Evolutionary conservation across 1,140 invertebrate species (phyloP), one percentile per base, ranked within the genome.

Genomic region (Zaprionus taronus): DNA sequence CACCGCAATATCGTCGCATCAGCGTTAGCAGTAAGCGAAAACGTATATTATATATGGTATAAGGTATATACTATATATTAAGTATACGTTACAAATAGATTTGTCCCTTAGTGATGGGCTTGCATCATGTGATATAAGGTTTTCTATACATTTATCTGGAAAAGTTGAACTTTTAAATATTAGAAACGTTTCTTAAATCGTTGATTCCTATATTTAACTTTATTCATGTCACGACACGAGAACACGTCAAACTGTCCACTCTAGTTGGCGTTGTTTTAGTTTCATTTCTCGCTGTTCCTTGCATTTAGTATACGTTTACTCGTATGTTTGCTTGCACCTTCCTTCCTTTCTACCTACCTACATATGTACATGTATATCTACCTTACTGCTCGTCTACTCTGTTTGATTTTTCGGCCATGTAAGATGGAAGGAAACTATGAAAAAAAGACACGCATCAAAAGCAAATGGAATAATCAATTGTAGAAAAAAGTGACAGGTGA

Each of bases 11-110:
- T 51, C 20, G 12, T 51, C 47, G 20, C 47, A 51, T 51, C 47
- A 22, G 47, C 22, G 4, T 51, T 22, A 24, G 47, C 22, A 51
- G 47, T 51, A 51, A 24, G n/a, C 47, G 47, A 51, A 34, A 14
- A 22, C 61, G 17, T 63, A 63, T 49, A 63, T 28, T 63, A 63
- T 63, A 61, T 26, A 34, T 24, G 38, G 58, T 44, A 61, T n/a
- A 17, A 44, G 14, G 36, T 38, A 15, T 38, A 38, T 38, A 38
- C n/a, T 9, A 47, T 47, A 56, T 26, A 53, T n/a, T 9, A 55
- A 51, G 36, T 62, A 17, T 51, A 51, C 58, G 20, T 51, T 24
- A 51, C 47, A 51, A 51, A 47, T 20, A 12, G 17, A 28, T 51
- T 6, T 55, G 28, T 56, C 12, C 26, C 6, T 26, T 28, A 28